phyloP scores from a whole-genome alignment of 2,113 vertebrate species.

The Amphiprion ocellaris region DNA sequence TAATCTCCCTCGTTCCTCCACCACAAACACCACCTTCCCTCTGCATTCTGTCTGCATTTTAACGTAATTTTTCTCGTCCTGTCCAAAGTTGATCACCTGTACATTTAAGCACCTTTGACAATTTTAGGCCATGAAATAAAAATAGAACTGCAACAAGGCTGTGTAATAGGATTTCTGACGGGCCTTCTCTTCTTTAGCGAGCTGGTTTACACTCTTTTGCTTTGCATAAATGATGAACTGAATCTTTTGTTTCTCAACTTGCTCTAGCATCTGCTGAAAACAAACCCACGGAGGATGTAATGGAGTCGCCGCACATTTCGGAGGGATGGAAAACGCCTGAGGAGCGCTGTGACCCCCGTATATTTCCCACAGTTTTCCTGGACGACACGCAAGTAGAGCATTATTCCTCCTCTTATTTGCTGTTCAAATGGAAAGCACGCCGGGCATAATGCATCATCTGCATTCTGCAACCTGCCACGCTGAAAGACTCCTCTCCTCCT shows the following conservation, averaged over 20 bases:
- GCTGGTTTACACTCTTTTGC: neutral
- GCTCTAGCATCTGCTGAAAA: neutral
- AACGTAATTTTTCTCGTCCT: neutral
- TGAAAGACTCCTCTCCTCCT: conserved; percentile 69
- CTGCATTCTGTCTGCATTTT: conserved; percentile 19
- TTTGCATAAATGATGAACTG: conserved; percentile 21
- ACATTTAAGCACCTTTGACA: conserved; percentile 1
- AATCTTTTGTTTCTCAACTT: neutral
- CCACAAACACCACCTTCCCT: conserved; percentile 18
- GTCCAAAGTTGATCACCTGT: neutral
- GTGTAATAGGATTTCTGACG: conserved; percentile 9
- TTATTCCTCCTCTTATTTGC: conserved; percentile 65
- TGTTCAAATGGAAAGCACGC: conserved; percentile 64
- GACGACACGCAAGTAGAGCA: conserved; percentile 40
- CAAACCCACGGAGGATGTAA: conserved; percentile 5
- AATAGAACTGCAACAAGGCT: neutral
- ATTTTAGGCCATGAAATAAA: neutral
- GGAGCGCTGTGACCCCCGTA: conserved; percentile 33
- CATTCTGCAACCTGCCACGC: conserved; percentile 71
- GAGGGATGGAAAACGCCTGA: conserved; percentile 10
- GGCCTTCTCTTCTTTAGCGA: neutral
- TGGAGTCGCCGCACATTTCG: conserved; percentile 9
- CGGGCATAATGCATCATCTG: conserved; percentile 79
- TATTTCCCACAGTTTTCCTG: conserved; percentile 59
- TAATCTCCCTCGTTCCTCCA: conserved; percentile 40